Base-by-base conservation (phyloP, 1,140 invertebrate species). In the Calliopsis andreniformis region DNA sequence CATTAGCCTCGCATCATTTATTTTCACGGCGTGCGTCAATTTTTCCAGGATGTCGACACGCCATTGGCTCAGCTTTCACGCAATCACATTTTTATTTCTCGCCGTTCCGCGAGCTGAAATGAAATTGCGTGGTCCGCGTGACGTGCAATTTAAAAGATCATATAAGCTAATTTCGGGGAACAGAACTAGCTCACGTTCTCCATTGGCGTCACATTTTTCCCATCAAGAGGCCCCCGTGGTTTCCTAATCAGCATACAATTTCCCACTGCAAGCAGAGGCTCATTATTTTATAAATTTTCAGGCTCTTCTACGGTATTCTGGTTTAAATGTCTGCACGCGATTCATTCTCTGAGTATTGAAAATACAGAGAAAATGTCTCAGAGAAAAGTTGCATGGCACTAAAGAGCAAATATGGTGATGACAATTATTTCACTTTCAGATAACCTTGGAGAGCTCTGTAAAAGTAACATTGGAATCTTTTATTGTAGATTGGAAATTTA, bases 41-140 rank as follows among this genome's bases (percentile, higher is more conserved):
- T 49, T 35, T 14, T 25, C 10, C 1, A 0, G 20, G 47, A 16
- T 6, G 55, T 20, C 55, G 55, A 20, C 30, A 14, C 32, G 45
- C 23, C 5, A 8, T 70, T 23, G 25, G 30, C 14, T 14, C 6
- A 8, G 14, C 10, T 25, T 2, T 7, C 10, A 14, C 20, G 10
- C 16, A 3, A 69, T 66, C 30, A n/a, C 12, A 49, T 39, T 70
- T 49, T 35, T 61, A 47, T 56, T 32, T 35, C 20, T 6, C 12
- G n/a, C 14, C 28, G 16, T 7, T 0, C 7, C 2, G 64, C 35
- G 35, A n/a, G 20, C 0, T 0, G 25, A 32, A 49, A 61, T 61
- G 55, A 61, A 69, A 69, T 58, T 45, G 49, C 28, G 16, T 16
- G 30, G 25, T 8, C 53, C 6, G 16, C 16, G 18, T 18, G 39